Percentiles rank a stretch among this genome's conserved stretches.
Conservation (phyloP, 2,113 vertebrate species). For the Esox niger region DNA sequence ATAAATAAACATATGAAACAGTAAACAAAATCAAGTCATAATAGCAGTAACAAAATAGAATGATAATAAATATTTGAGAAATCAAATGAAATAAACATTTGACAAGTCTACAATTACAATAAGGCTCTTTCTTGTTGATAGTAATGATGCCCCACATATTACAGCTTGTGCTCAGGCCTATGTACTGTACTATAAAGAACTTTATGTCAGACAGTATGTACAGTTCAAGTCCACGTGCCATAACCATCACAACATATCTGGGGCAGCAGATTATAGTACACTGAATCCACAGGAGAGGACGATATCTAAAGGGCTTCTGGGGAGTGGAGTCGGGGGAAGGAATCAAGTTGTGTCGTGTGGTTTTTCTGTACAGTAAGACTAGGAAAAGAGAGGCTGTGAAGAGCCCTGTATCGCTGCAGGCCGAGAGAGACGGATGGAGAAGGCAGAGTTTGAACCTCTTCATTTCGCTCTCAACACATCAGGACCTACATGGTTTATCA, state of each 20-base stretch:
- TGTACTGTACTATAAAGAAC: slow-evolving; percentile 59
- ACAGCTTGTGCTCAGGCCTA: slow-evolving; percentile 68
- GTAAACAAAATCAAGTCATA: slow-evolving; percentile 24
- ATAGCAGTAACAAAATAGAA: slow-evolving; percentile 69
- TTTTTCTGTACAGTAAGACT: neutral
- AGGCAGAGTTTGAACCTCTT: slow-evolving; percentile 9
- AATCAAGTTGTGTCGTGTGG: neutral
- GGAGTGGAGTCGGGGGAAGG: neutral
- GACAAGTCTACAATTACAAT: slow-evolving; percentile 64
- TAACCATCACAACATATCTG: slow-evolving; percentile 37
- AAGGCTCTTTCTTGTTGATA: slow-evolving; percentile 68
- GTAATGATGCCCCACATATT: slow-evolving; percentile 60
- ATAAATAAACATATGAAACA: slow-evolving; percentile 50
- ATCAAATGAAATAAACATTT: slow-evolving; percentile 65
- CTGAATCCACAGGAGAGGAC: slow-evolving; percentile 42
- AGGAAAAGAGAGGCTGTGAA: neutral
- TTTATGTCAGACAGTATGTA: slow-evolving; percentile 63
- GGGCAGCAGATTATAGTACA: slow-evolving; percentile 44
- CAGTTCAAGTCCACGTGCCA: slow-evolving; percentile 45
- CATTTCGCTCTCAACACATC: neutral
- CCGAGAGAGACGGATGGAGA: neutral
- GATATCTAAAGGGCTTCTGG: neutral
- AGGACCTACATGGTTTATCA: neutral
- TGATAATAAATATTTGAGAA: slow-evolving; percentile 62
- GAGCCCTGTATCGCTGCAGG: neutral